A percentile compares a stretch with the other conserved stretches of the same genome.
Evolutionary conservation across 1,140 invertebrate species (phyloP).

Genomic region (Bombus superbus): DNA sequence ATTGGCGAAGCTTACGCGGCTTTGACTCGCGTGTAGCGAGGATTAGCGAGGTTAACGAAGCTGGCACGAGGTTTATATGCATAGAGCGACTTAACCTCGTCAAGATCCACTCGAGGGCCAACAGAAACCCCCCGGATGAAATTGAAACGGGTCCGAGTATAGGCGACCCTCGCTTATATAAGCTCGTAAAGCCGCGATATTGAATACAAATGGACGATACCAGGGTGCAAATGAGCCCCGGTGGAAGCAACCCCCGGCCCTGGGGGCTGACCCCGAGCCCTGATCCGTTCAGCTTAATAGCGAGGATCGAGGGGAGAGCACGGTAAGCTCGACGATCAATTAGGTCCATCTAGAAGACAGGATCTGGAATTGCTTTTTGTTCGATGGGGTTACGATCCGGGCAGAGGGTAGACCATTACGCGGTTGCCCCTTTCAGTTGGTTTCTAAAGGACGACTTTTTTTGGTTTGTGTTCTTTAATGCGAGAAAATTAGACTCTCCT

Average conservation of each 20-base stretch:
- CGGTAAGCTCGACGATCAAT: slow-evolving; percentile 63
- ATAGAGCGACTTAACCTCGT: slow-evolving; percentile 77
- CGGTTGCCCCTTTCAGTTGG: background rate
- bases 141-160: slow-evolving; percentile 77
- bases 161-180: slow-evolving; percentile 74
- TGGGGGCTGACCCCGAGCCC: slow-evolving; percentile 62
- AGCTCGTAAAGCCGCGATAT: slow-evolving; percentile 83
- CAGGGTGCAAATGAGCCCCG: slow-evolving; percentile 80
- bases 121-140: slow-evolving; percentile 70
- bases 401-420: background rate
- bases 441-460: background rate
- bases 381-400: background rate
- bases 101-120: slow-evolving; percentile 78
- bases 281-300: slow-evolving; percentile 53
- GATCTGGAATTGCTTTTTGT: slow-evolving; percentile 47
- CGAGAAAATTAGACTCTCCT: background rate
- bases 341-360: slow-evolving; percentile 58
- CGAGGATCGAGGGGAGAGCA: slow-evolving; percentile 54
- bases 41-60: slow-evolving; percentile 56
- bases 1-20: slow-evolving; percentile 28
- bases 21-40: slow-evolving; percentile 29
- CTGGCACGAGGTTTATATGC: slow-evolving; percentile 70
- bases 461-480: background rate
- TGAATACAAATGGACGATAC: slow-evolving; percentile 82
- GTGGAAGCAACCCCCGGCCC: slow-evolving; percentile 54